Conservation (phyloP, 2,797 vertebrate species). For the Poliocrania exsul region DNA sequence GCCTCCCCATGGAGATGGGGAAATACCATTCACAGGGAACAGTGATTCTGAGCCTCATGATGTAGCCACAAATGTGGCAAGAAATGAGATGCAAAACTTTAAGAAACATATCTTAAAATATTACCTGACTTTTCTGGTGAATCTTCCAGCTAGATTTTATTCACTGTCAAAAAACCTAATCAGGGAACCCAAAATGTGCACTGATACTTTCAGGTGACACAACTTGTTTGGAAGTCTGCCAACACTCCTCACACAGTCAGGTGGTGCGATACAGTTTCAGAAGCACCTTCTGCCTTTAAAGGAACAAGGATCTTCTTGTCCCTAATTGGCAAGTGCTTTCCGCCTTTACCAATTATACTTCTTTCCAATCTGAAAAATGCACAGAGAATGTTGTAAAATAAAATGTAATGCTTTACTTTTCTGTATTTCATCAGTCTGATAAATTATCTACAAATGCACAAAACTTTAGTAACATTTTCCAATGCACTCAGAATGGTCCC, state of each 20-base stretch:
- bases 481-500: conserved; percentile 37
- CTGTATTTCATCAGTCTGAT: conserved; percentile 6
- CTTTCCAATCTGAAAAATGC: conserved; percentile 23
- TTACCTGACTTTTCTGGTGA: neutral
- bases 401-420: conserved; percentile 56
- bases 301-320: neutral
- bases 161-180: neutral
- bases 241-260: neutral
- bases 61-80: neutral
- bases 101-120: neutral
- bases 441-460: conserved; percentile 52
- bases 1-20: neutral
- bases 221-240: neutral
- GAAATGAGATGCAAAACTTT: neutral
- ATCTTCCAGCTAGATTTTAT: neutral
- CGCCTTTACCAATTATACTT: neutral
- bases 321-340: neutral
- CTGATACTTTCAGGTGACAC: neutral
- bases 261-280: neutral
- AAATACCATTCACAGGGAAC: neutral
- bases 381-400: conserved; percentile 51
- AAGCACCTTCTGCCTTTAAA: neutral
- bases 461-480: conserved; percentile 31
- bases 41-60: neutral
- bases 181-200: neutral